Percentiles rank a stretch among this genome's conserved stretches.
Conservation (phyloP, 1,140 invertebrate genomes). For the Trigoniulus corallinus region DNA sequence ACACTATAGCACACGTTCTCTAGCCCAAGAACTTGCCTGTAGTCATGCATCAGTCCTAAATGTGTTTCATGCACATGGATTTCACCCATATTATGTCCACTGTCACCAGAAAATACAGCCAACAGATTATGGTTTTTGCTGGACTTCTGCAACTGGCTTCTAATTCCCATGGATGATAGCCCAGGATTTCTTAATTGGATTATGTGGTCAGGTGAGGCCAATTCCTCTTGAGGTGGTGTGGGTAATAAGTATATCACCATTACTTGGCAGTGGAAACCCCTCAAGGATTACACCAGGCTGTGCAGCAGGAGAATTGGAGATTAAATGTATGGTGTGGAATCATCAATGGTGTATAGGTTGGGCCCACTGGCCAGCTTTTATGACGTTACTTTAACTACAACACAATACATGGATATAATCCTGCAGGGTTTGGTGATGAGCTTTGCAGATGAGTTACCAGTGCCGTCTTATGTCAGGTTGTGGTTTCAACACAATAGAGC, state of each 20-base stretch:
- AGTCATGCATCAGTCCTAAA: background rate
- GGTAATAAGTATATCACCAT: background rate
- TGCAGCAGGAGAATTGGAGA: background rate
- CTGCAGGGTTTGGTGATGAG: background rate
- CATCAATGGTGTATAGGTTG: background rate
- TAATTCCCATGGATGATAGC: background rate
- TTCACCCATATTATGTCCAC: constrained; percentile 1
- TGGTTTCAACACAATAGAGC: too few relatives aligned
- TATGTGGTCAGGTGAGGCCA: background rate
- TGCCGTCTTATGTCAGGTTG: too few relatives aligned
- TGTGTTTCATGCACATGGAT: background rate
- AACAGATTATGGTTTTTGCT: background rate
- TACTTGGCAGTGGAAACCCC: constrained; percentile 1
- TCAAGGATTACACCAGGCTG: background rate
- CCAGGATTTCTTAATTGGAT: background rate
- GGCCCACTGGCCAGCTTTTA: background rate
- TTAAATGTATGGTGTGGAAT: background rate
- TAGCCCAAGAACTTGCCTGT: background rate
- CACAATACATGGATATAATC: background rate
- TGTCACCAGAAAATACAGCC: background rate
- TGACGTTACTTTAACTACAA: background rate
- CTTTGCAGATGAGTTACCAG: background rate
- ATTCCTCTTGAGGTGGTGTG: background rate
- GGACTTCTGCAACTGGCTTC: constrained; percentile 2
- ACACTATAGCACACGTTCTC: background rate